Conservation (phyloP, 2,113 vertebrate species). For the Haemorhous mexicanus region DNA sequence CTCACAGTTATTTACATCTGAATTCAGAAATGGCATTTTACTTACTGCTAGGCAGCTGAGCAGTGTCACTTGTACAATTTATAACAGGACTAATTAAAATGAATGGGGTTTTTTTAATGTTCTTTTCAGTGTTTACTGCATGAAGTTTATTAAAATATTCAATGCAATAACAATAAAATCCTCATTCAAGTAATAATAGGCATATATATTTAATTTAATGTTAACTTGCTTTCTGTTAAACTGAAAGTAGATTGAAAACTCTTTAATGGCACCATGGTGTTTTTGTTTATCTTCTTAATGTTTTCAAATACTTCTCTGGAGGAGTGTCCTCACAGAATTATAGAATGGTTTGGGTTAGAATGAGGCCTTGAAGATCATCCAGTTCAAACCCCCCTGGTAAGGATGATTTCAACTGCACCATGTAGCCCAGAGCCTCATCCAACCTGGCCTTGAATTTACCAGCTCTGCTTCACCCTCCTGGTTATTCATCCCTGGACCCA, state of each 20-base stretch:
- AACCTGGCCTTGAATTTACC: neutral
- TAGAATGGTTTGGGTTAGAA: neutral
- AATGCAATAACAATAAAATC: slow-evolving; percentile 45
- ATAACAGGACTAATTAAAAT: slow-evolving; percentile 77
- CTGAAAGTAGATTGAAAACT: slow-evolving; percentile 42
- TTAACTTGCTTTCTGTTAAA: slow-evolving; percentile 53
- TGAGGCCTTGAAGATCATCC: neutral
- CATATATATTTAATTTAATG: slow-evolving; percentile 58
- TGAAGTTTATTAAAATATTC: slow-evolving; percentile 70
- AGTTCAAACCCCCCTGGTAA: neutral
- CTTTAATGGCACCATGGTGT: neutral
- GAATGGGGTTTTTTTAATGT: slow-evolving; percentile 57
- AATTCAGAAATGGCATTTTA: slow-evolving; percentile 65
- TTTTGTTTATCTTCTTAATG: neutral
- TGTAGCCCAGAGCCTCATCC: neutral
- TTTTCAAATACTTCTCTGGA: slow-evolving; percentile 1
- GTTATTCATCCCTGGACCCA: neutral
- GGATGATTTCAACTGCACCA: neutral
- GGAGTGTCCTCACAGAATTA: neutral
- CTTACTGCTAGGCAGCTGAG: slow-evolving; percentile 48
- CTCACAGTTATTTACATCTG: slow-evolving; percentile 67
- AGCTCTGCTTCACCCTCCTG: neutral
- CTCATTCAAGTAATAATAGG: slow-evolving; percentile 54
- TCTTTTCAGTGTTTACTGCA: slow-evolving; percentile 46
- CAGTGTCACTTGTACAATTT: slow-evolving; percentile 62